Percentiles rank a stretch among this genome's conserved stretches.
These are phyloP conservation scores for Tamandua tetradactyla DNA, from an alignment of 2,797 vertebrate species.

Conservation along the genomic window DNA sequence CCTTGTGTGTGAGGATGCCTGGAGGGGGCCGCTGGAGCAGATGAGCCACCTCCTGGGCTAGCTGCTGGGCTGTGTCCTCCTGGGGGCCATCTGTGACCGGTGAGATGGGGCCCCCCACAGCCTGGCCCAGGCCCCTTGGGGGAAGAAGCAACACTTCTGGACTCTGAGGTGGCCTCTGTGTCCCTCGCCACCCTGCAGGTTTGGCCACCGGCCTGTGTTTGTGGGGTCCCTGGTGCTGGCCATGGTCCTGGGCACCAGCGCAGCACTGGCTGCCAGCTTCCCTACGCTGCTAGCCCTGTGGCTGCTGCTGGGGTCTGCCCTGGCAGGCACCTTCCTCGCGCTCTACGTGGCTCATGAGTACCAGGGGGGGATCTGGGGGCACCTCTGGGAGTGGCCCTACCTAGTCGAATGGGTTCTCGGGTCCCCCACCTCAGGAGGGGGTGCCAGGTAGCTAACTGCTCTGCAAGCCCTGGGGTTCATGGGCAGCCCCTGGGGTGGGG, in stretches of 20 bases:
- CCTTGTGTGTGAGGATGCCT: conserved; percentile 89
- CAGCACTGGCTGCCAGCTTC: conserved; percentile 87
- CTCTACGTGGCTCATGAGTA: conserved; percentile 89
- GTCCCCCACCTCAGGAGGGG: too few relatives aligned
- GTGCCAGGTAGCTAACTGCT: too few relatives aligned
- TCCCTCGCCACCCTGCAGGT: conserved; percentile 82
- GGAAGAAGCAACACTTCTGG: neutral
- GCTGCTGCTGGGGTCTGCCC: conserved; percentile 86
- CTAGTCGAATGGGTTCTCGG: too few relatives aligned
- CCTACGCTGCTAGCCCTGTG: conserved; percentile 87
- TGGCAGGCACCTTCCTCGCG: conserved; percentile 90
- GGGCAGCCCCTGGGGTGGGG: neutral
- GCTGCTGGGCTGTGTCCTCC: conserved; percentile 88
- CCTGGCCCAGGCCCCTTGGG: neutral
- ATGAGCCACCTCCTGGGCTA: conserved; percentile 91
- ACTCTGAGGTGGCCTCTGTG: rapidly evolving
- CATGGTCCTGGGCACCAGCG: too few relatives aligned
- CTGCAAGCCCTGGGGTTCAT: too few relatives aligned
- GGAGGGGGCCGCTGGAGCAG: conserved; percentile 92
- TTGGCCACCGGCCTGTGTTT: conserved; percentile 89
- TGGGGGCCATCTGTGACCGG: conserved; percentile 91
- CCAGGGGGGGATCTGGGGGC: rapidly evolving
- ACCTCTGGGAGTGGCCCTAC: too few relatives aligned
- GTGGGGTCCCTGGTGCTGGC: conserved; percentile 86
- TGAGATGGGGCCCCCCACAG: conserved; percentile 59